phyloP scores from a whole-genome alignment of 2,113 vertebrate genomes.

The Columba janthina region DNA sequence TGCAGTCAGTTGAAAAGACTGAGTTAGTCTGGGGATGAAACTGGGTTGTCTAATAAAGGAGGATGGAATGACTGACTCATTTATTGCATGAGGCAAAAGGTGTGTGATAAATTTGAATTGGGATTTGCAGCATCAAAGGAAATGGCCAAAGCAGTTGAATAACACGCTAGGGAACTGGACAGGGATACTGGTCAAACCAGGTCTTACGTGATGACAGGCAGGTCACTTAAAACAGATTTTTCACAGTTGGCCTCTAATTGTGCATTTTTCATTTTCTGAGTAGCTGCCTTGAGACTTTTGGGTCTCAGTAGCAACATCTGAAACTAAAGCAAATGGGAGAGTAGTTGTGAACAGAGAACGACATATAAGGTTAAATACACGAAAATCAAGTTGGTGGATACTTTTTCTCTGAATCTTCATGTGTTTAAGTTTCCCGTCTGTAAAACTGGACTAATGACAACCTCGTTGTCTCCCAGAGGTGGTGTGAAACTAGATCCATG shows the following conservation, averaged over 20 bases:
- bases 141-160: background rate
- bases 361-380: background rate
- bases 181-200: background rate
- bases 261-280: constrained; percentile 15
- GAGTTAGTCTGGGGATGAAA: background rate
- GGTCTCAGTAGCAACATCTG: background rate
- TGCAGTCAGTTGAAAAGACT: background rate
- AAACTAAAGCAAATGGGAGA: background rate
- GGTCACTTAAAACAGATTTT: constrained; percentile 8
- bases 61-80: background rate
- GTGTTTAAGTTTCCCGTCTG: background rate
- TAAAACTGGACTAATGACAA: background rate
- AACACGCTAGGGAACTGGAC: background rate
- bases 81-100: constrained; percentile 23
- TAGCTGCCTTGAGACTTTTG: constrained; percentile 3
- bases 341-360: background rate
- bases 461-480: background rate
- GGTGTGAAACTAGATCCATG: background rate
- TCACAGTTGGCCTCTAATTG: constrained; percentile 4
- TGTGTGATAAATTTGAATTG: background rate
- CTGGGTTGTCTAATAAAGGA: background rate
- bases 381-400: background rate
- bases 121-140: constrained; percentile 26
- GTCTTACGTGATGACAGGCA: background rate
- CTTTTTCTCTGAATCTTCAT: background rate